These are phyloP conservation scores for Anastrepha ludens DNA, from an alignment of 1,140 invertebrate species.

Conservation along the genomic window DNA sequence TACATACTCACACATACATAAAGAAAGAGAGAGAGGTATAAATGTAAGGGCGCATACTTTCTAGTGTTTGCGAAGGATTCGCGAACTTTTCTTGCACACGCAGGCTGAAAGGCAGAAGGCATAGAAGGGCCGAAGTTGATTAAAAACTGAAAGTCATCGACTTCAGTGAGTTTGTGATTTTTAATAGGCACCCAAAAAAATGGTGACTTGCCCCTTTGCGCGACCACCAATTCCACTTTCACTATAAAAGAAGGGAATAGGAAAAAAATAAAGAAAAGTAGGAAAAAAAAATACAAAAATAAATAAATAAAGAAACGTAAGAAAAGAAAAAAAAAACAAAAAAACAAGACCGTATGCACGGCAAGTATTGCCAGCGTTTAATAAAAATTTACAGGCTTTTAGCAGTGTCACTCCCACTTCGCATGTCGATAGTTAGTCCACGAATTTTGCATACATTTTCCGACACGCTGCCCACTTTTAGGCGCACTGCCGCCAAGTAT, in stretches of 20 bases:
- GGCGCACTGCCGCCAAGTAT: not conserved
- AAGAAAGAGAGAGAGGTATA: no score
- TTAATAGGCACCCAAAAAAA: constrained; percentile 3
- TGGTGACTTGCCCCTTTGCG: constrained; percentile 12
- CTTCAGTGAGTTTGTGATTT: constrained; percentile 15
- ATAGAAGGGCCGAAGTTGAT: not conserved
- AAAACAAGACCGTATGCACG: not conserved
- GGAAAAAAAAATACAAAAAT: not conserved
- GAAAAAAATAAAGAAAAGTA: not conserved
- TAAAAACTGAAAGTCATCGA: not conserved
- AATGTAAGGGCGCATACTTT: not conserved
- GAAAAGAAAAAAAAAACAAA: not conserved
- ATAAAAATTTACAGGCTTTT: constrained; percentile 2
- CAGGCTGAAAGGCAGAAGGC: not conserved
- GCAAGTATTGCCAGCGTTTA: constrained; percentile 6
- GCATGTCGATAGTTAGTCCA: not conserved
- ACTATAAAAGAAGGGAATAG: not conserved
- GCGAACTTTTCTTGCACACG: not conserved
- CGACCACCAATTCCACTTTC: not conserved
- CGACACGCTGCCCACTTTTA: not conserved
- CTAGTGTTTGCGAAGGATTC: not conserved
- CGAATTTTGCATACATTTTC: not conserved
- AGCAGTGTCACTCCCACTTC: not conserved
- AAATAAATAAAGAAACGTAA: not conserved
- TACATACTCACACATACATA: not conserved